Evolutionary conservation across 2,113 vertebrate genomes (phyloP), one percentile per base, ranked within the genome.

Genomic region (Daboia siamensis): DNA sequence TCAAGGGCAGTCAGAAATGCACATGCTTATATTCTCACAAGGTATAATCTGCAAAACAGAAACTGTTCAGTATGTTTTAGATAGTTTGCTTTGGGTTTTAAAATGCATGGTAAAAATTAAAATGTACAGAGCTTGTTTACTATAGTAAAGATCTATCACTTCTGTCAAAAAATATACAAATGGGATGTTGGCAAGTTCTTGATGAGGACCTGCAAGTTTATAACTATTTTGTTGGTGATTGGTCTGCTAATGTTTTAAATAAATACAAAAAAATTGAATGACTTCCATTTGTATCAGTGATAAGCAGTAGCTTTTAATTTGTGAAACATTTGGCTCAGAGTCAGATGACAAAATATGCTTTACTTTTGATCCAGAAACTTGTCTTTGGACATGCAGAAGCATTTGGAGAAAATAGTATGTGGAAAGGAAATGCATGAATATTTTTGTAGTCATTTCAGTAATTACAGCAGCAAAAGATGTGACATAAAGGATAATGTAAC

Each of bases 31-130:
- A 89, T 93, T 93, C 90, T 86, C 24, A 87, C 86, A 90, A 87
- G 84, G 64, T 94, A 85, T 88, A 93, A 64, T 64, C 90, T 54
- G 55, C 85, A 84, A 56, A 92, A 48, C 3, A 0, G 92, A 85
- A 80, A 56, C n/a, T 93, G 51, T 55, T 87, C 74, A 92, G n/a
- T 10, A 56, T 86, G 91, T 92, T 92, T 54, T 86, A 90, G 91
- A 13, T 0, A 92, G 88, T 80, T 80, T 95, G 88, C 96, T 96
- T 24, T 94, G 96, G 95, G 94, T n/a, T 90, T 93, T 96, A 80
- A 20, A 54, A 61, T 0, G 3, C 0, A n/a, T 44, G 93, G 92
- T 96, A 59, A 86, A 3, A 55, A 96, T 97, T 91, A 95, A 93
- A 94, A 96, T 91, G 64, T 52, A 88, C 23, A 96, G 95, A n/a